Evolutionary conservation across 1,140 invertebrate genomes (phyloP).

Genomic region (Drosophila pseudoobscura): DNA sequence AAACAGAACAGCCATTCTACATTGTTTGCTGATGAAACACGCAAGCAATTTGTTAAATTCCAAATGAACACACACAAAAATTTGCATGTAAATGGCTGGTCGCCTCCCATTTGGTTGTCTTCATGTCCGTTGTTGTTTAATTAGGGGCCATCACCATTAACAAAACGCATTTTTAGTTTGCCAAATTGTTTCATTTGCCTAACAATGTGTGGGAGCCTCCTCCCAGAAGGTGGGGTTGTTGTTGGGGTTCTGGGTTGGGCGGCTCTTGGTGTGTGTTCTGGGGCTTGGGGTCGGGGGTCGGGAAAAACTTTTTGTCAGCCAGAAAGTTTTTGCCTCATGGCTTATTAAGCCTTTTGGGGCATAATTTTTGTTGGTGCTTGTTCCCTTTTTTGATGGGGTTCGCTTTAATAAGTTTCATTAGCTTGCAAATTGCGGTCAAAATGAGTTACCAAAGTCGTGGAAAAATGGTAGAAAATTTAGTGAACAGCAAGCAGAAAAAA

Average conservation of each 20-base stretch:
- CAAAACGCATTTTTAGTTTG: slow-evolving; percentile 50
- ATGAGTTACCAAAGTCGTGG: slow-evolving; percentile 37
- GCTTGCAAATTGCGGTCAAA: slow-evolving; percentile 57
- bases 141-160: slow-evolving; percentile 55
- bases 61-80: slow-evolving; percentile 39
- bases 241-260: neutral
- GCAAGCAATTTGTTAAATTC: slow-evolving; percentile 69
- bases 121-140: slow-evolving; percentile 49
- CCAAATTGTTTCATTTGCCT: slow-evolving; percentile 52
- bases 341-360: slow-evolving; percentile 56
- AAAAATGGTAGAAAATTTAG: slow-evolving; percentile 30
- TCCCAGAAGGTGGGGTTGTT: slow-evolving; percentile 4
- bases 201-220: neutral
- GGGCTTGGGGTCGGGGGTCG: neutral
- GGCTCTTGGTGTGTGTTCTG: neutral
- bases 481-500: neutral
- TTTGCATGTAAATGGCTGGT: slow-evolving; percentile 40
- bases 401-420: slow-evolving; percentile 62
- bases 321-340: slow-evolving; percentile 31
- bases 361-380: slow-evolving; percentile 17
- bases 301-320: slow-evolving; percentile 36
- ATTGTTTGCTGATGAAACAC: slow-evolving; percentile 30
- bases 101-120: slow-evolving; percentile 37
- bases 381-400: neutral
- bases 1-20: slow-evolving; percentile 16